These are phyloP conservation scores for Melitaea athalia DNA, from an alignment of 2,888 invertebrate species.

Conservation along the genomic window DNA sequence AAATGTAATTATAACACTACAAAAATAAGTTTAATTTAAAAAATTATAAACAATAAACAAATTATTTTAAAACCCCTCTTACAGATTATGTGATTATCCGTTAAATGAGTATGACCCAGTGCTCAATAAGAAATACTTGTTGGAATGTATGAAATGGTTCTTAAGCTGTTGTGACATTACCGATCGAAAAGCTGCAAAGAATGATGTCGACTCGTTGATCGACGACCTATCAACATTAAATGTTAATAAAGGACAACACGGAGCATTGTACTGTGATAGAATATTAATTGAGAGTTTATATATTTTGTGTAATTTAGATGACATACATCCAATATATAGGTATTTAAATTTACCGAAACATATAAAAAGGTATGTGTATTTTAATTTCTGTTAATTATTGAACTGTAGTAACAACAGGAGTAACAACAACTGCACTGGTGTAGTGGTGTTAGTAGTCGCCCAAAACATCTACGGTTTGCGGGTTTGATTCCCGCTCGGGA, in stretches of 20 bases:
- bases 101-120: slow-evolving; percentile 84
- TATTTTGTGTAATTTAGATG: slow-evolving; percentile 85
- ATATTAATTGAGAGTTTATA: slow-evolving; percentile 86
- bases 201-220: slow-evolving; percentile 21
- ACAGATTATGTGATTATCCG: slow-evolving; percentile 83
- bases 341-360: slow-evolving; percentile 68
- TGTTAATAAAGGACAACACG: slow-evolving; percentile 29
- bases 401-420: too few species aligned
- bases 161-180: slow-evolving; percentile 82
- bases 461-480: too few species aligned
- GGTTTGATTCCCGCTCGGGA: too few species aligned
- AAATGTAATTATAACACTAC: too few species aligned
- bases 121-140: slow-evolving; percentile 86
- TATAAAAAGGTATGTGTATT: slow-evolving; percentile 67
- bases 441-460: too few species aligned
- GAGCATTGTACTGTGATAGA: slow-evolving; percentile 57
- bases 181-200: slow-evolving; percentile 27
- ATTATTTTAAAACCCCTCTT: slow-evolving; percentile 41
- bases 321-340: slow-evolving; percentile 79
- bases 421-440: too few species aligned
- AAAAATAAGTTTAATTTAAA: too few species aligned
- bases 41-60: neutral
- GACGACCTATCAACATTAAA: slow-evolving; percentile 34
- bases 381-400: neutral
- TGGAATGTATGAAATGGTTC: slow-evolving; percentile 87